A percentile compares a stretch with the other conserved stretches of the same genome.
phyloP scores from a whole-genome alignment of 2,113 vertebrate genomes.

The Redunca redunca region DNA sequence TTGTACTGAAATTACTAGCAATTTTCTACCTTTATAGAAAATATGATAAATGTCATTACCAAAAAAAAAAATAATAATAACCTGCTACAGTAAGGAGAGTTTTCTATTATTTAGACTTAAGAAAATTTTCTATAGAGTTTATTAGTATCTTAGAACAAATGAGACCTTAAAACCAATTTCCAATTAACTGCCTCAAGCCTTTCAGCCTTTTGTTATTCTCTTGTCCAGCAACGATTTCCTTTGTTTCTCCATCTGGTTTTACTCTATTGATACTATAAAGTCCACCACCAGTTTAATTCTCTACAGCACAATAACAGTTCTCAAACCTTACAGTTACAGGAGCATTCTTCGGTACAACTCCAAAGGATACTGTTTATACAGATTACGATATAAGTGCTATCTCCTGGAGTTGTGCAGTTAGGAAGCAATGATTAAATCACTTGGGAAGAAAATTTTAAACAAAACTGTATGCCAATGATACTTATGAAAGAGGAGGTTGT shows the following conservation, averaged over 20 bases:
- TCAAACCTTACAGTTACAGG: background rate
- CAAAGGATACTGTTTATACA: background rate
- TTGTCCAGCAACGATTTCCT: background rate
- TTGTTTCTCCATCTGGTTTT: background rate
- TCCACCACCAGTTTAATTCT: background rate
- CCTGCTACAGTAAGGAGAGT: background rate
- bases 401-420: background rate
- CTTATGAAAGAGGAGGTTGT: background rate
- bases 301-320: background rate
- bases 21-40: background rate
- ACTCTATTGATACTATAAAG: background rate
- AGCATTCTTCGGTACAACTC: background rate
- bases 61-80: background rate
- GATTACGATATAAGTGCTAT: background rate
- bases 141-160: background rate
- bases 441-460: background rate
- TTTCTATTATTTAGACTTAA: background rate
- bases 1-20: background rate
- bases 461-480: background rate
- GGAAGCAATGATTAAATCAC: conserved; percentile 13
- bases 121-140: background rate
- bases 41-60: background rate
- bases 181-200: background rate
- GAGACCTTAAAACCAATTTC: background rate
- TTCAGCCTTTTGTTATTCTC: background rate